phyloP scores from a whole-genome alignment of 1,140 invertebrate species.

The Cylas formicarius region DNA sequence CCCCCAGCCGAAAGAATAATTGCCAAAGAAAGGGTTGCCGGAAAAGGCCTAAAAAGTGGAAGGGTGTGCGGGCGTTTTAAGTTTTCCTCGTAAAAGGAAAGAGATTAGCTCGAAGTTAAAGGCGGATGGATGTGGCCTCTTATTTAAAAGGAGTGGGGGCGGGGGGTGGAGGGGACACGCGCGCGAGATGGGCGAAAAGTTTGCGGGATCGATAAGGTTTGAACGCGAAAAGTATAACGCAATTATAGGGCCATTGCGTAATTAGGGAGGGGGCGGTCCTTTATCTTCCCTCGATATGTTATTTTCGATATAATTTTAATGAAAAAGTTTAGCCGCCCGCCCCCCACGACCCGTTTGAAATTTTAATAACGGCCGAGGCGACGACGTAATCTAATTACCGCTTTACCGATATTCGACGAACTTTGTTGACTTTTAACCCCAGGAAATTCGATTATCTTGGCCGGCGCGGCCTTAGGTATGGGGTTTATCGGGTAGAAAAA shows the following conservation, averaged over 20 bases:
- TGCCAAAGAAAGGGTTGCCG: slow-evolving; percentile 23
- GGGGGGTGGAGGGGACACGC: neutral
- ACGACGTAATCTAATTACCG: slow-evolving; percentile 1
- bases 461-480: no score
- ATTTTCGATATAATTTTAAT: slow-evolving; percentile 12
- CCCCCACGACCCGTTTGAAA: neutral
- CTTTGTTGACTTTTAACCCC: no score
- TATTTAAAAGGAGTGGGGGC: no score
- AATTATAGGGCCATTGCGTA: slow-evolving; percentile 18
- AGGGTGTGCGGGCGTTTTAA: slow-evolving; percentile 11
- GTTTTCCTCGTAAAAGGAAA: no score
- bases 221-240: slow-evolving; percentile 8
- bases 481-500: no score
- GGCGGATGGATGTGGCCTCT: no score
- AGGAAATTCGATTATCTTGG: no score
- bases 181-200: slow-evolving; percentile 5
- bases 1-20: slow-evolving; percentile 22
- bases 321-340: slow-evolving; percentile 13
- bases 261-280: slow-evolving; percentile 2
- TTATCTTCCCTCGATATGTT: slow-evolving; percentile 4
- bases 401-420: neutral
- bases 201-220: slow-evolving; percentile 11
- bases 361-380: neutral
- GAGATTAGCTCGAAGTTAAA: no score
- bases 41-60: slow-evolving; percentile 15